Percentiles rank a stretch among this genome's conserved stretches.
These are phyloP conservation scores for Hetaerina americana DNA, from an alignment of 1,140 invertebrate species.

Conservation along the genomic window DNA sequence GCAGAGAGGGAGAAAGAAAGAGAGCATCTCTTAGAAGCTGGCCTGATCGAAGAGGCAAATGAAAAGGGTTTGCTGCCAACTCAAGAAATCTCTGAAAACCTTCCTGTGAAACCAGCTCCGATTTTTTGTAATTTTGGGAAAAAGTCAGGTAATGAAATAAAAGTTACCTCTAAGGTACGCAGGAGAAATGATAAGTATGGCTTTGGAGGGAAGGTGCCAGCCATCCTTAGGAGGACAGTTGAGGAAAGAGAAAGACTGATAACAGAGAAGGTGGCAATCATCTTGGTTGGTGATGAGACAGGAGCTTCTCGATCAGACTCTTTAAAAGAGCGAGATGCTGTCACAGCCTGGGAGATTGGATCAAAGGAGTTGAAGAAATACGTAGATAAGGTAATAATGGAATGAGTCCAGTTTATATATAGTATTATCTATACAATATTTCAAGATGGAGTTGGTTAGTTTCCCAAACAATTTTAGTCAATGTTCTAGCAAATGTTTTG, in stretches of 20 bases:
- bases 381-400: background rate
- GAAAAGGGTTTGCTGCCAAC: constrained; percentile 11
- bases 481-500: no score
- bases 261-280: constrained; percentile 32
- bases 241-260: constrained; percentile 31
- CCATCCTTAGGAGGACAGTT: constrained; percentile 28
- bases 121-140: background rate
- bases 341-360: background rate
- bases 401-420: no score
- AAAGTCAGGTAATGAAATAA: background rate
- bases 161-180: background rate
- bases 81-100: background rate
- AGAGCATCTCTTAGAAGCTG: constrained; percentile 24
- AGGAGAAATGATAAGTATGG: background rate
- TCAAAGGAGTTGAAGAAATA: background rate
- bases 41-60: constrained; percentile 13
- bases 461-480: no score
- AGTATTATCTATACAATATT: no score
- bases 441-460: no score
- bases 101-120: background rate
- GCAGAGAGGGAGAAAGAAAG: constrained; percentile 22
- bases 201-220: constrained; percentile 14
- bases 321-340: background rate
- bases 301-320: background rate
- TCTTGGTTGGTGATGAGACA: constrained; percentile 27